Percentiles rank a stretch among this genome's conserved stretches.
Evolutionary conservation across 2,113 vertebrate species (phyloP).

Genomic region (Piprites chloris): DNA sequence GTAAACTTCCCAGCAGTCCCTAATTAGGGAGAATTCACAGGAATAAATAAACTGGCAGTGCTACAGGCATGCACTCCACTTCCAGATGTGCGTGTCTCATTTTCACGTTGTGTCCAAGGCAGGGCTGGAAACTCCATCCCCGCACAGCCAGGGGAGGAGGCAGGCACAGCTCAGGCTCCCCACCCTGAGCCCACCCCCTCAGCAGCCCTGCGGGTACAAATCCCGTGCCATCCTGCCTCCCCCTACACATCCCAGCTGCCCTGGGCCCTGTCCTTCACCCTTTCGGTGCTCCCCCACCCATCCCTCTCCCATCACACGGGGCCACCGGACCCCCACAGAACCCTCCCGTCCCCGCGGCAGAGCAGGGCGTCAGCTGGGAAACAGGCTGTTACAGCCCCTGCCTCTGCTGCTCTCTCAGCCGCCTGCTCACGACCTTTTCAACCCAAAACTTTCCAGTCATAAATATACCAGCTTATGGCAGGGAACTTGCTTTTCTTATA

Average conservation of each 20-base stretch:
- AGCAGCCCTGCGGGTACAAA: not conserved
- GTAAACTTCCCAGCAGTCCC: not conserved
- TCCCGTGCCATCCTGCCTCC: not conserved
- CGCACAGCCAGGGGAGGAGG: not conserved
- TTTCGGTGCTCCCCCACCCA: not conserved
- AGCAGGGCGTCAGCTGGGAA: accelerated
- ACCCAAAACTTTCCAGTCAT: slow-evolving; percentile 3
- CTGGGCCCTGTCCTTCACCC: not conserved
- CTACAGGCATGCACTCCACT: not conserved
- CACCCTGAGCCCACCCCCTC: not conserved
- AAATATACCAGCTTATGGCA: not conserved
- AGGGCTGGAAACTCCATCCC: not conserved
- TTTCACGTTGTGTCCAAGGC: not conserved
- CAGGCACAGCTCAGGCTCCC: not conserved
- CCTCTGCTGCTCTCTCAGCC: not conserved
- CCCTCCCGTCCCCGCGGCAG: not conserved
- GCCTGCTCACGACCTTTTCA: not conserved
- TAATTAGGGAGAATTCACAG: not conserved
- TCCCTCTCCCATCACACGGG: not conserved
- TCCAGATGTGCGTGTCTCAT: slow-evolving; percentile 25
- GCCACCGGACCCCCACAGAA: accelerated
- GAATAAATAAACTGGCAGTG: not conserved
- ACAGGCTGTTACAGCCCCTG: not conserved
- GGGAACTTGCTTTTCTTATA: not conserved
- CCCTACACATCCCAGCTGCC: not conserved